A percentile compares a stretch with the other conserved stretches of the same genome.
Evolutionary conservation across 2,797 vertebrate genomes (phyloP).

Genomic region (Pelochelys cantorii): DNA sequence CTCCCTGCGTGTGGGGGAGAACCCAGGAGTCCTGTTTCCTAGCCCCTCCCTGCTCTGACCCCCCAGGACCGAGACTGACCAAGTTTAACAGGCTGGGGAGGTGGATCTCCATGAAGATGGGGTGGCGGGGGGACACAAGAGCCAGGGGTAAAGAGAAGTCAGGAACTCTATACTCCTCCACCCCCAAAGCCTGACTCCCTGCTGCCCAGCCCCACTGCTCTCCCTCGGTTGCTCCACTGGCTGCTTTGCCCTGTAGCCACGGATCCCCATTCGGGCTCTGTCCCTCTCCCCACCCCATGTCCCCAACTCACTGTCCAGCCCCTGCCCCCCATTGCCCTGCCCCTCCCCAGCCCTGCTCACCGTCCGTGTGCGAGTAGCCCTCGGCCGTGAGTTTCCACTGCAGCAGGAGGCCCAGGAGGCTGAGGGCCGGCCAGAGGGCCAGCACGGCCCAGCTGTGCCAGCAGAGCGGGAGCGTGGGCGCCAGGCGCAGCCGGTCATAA

Average conservation of each 20-base stretch:
- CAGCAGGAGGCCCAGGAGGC: conserved; percentile 85
- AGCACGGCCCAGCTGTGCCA: conserved; percentile 93
- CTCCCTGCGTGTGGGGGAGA: background rate
- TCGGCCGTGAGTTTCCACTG: conserved; percentile 91
- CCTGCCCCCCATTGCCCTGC: too few relatives aligned
- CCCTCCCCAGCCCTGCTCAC: conserved; percentile 77
- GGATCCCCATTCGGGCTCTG: background rate
- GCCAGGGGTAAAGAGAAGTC: background rate
- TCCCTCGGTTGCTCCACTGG: background rate
- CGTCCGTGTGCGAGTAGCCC: conserved; percentile 86
- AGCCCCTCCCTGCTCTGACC: background rate
- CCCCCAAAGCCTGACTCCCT: background rate
- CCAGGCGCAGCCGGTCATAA: conserved; percentile 84
- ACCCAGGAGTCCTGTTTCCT: background rate
- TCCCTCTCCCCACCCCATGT: background rate
- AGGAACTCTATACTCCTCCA: fast-evolving
- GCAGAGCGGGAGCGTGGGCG: conserved; percentile 82
- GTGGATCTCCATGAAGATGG: too few relatives aligned
- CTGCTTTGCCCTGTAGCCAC: background rate
- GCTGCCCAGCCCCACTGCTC: background rate
- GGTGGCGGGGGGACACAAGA: background rate
- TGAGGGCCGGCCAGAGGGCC: conserved; percentile 88
- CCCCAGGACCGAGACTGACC: background rate
- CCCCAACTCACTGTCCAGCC: background rate
- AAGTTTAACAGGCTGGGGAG: background rate